Evolutionary conservation across 2,797 vertebrate species (phyloP), one percentile per base, ranked within the genome.

Genomic region (Cryptoprocta ferox): DNA sequence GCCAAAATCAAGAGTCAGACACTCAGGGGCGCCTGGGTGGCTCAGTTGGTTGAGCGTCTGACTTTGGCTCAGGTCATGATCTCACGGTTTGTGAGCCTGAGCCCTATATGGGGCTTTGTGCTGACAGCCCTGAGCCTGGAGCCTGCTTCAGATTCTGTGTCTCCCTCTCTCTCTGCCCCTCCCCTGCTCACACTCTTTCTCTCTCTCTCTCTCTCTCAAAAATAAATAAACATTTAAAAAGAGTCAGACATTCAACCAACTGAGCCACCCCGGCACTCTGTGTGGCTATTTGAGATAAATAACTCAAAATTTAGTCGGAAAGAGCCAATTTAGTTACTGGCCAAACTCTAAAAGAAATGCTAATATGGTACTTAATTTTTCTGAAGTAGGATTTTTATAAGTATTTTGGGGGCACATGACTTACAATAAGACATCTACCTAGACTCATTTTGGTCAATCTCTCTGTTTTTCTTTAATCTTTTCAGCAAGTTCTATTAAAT

Each of bases 401-500:
- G 16, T 70, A 73, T 86, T 93, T 68, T 26, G 13, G 19, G 37
- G 11, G 12, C 32, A 82, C 45, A 39, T 35, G 39, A 81, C 30
- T 90, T 93, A 85, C 0, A 78, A 42, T 61, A 85, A 84, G 26
- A 89, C 2, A 80, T 19, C 26, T 83, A 70, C 14, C 24, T 65
- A 68, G 19, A 88, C 68, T 76, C 5, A 45, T 94, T 83, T 87
- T 94, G 35, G 50, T 94, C 50, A 88, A 15, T 89, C 32, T 75
- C 32, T 75, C 30, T 73, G 19, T 37, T 82, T 93, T 93, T 61
- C 35, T 92, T 79, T 26, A 7, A 63, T 79, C 15, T 87, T 86
- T 66, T 63, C 42, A 94, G 19, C 19, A 88, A 97, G 65, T 75
- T 87, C 59, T 92, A 48, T 50, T 78, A 90, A 79, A 48, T 53